Percentiles rank a stretch among this genome's conserved stretches.
phyloP scores from a whole-genome alignment of 2,113 vertebrate genomes.

The Cynopterus brachyotis region DNA sequence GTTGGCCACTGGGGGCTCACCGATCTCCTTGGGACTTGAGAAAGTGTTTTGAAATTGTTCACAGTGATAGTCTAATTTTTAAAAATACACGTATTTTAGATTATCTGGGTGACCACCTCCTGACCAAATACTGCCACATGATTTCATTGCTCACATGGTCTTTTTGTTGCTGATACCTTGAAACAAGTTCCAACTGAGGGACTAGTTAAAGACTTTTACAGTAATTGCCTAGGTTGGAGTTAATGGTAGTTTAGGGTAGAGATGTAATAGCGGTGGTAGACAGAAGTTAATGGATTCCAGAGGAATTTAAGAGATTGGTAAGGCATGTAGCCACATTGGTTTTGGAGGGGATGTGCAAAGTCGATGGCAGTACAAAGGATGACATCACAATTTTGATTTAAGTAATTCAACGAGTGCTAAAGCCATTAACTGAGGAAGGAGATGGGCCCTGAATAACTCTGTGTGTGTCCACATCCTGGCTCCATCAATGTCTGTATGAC shows the following conservation, averaged over 20 bases:
- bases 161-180: background rate
- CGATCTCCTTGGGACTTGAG: background rate
- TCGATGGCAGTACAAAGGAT: background rate
- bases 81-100: background rate
- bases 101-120: background rate
- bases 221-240: background rate
- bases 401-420: background rate
- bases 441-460: background rate
- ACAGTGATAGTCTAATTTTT: background rate
- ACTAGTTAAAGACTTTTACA: background rate
- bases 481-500: background rate
- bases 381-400: background rate
- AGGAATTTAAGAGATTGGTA: background rate
- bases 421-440: background rate
- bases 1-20: background rate
- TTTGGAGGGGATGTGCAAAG: background rate
- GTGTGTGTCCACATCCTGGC: background rate
- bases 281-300: background rate
- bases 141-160: background rate
- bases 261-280: background rate
- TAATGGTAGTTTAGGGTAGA: background rate
- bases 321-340: background rate
- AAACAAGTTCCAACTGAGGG: background rate
- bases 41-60: background rate
- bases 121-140: background rate